These are phyloP conservation scores for Trochalopteron elliotii DNA, from an alignment of 2,113 vertebrate species.

Conservation along the genomic window DNA sequence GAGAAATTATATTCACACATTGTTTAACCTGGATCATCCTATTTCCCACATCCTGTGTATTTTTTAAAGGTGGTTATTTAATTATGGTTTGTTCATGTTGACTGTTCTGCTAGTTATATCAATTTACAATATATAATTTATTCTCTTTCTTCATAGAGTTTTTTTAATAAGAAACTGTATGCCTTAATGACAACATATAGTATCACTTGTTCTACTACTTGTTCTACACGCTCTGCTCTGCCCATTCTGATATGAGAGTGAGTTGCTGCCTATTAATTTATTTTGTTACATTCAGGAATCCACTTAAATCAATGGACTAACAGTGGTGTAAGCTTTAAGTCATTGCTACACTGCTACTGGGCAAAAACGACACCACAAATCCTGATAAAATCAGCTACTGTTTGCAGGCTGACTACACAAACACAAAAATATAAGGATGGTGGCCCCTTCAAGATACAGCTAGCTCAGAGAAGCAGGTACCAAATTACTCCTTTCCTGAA, in stretches of 20 bases:
- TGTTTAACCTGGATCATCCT: constrained; percentile 42
- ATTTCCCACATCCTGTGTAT: neutral
- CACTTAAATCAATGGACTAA: neutral
- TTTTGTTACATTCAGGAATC: neutral
- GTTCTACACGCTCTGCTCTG: neutral
- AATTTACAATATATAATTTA: neutral
- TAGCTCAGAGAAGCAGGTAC: neutral
- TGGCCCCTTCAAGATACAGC: neutral
- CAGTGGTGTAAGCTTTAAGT: neutral
- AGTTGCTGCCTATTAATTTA: neutral
- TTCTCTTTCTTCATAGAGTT: neutral
- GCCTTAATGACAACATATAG: neutral
- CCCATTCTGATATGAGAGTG: neutral
- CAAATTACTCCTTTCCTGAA: neutral
- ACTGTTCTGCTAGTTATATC: neutral
- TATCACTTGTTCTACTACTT: neutral
- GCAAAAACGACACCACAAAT: neutral
- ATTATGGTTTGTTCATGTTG: constrained; percentile 9
- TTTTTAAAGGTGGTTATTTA: constrained; percentile 30
- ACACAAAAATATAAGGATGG: neutral
- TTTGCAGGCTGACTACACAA: neutral
- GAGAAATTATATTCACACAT: constrained; percentile 11
- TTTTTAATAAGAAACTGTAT: constrained; percentile 28
- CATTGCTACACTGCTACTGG: neutral
- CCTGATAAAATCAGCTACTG: neutral